Percentiles rank a stretch among this genome's conserved stretches.
Conservation (phyloP, 2,888 invertebrate species). For the Ligdia adustata region DNA sequence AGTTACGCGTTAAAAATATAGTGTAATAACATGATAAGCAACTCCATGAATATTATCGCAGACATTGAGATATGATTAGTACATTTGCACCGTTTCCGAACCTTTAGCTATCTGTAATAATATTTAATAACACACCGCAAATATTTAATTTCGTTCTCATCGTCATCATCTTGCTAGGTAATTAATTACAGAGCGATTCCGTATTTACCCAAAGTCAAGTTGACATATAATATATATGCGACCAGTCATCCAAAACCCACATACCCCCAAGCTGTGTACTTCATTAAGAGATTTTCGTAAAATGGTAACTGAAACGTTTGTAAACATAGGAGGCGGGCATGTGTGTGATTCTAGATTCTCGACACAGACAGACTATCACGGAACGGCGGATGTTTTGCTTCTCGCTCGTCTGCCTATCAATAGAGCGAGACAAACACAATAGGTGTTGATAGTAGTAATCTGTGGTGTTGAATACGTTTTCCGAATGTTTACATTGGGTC, state of each 20-base stretch:
- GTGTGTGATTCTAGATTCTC: slow-evolving; percentile 54
- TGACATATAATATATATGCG: slow-evolving; percentile 7
- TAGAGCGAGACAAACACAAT: slow-evolving; percentile 26
- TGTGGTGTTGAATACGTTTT: slow-evolving; percentile 28
- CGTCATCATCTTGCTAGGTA: too few relatives aligned
- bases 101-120: slow-evolving; percentile 1
- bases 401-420: slow-evolving; percentile 15
- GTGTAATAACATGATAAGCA: too few relatives aligned
- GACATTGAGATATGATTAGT: too few relatives aligned
- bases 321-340: slow-evolving; percentile 58
- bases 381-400: slow-evolving; percentile 28
- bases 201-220: slow-evolving; percentile 15
- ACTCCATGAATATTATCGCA: too few relatives aligned
- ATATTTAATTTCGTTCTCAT: slow-evolving; percentile 18
- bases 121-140: slow-evolving; percentile 5
- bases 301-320: slow-evolving; percentile 49
- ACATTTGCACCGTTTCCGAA: too few relatives aligned
- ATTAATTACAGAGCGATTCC: slow-evolving; percentile 21
- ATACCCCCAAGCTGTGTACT: slow-evolving; percentile 10
- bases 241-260: slow-evolving; percentile 24
- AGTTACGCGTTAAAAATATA: too few relatives aligned
- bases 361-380: slow-evolving; percentile 1
- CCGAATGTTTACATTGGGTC: slow-evolving; percentile 61
- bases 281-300: slow-evolving; percentile 28
- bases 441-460: not conserved